A percentile compares a stretch with the other conserved stretches of the same genome.
phyloP scores from a whole-genome alignment of 1,140 invertebrate genomes.

The Zaprionus kolodkinae region DNA sequence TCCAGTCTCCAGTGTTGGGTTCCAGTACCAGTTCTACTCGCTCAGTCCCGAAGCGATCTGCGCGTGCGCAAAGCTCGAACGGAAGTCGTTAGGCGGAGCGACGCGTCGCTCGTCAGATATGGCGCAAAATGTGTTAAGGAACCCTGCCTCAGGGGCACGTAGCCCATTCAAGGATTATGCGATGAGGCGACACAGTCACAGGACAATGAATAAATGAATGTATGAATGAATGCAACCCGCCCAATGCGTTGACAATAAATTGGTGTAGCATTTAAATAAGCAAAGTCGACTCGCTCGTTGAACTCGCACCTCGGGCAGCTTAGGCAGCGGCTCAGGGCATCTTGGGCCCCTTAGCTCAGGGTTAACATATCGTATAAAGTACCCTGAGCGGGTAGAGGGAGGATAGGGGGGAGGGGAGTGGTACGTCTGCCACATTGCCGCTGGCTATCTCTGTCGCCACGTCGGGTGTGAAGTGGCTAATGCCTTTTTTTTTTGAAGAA shows the following conservation, averaged over 20 bases:
- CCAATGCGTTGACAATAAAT: slow-evolving; percentile 77
- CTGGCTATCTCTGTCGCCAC: slow-evolving; percentile 18
- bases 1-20: slow-evolving; percentile 5
- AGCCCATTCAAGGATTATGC: slow-evolving; percentile 74
- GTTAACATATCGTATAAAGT: slow-evolving; percentile 35
- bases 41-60: slow-evolving; percentile 41
- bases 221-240: slow-evolving; percentile 26
- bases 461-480: slow-evolving; percentile 68
- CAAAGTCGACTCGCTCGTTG: slow-evolving; percentile 19
- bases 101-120: slow-evolving; percentile 48
- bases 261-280: slow-evolving; percentile 78
- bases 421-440: slow-evolving; percentile 33
- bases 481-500: slow-evolving; percentile 57
- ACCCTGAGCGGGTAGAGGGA: background rate
- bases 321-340: slow-evolving; percentile 1
- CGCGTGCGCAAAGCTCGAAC: slow-evolving; percentile 79
- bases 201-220: slow-evolving; percentile 62
- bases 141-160: slow-evolving; percentile 50
- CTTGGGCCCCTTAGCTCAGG: slow-evolving; percentile 14
- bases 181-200: slow-evolving; percentile 30
- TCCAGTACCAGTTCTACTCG: slow-evolving; percentile 21
- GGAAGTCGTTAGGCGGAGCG: slow-evolving; percentile 70
- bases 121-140: slow-evolving; percentile 64
- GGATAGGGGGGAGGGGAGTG: background rate
- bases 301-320: background rate